Evolutionary conservation across 2,113 vertebrate genomes (phyloP), one percentile per base, ranked within the genome.

Genomic region (Erpornis zantholeuca): DNA sequence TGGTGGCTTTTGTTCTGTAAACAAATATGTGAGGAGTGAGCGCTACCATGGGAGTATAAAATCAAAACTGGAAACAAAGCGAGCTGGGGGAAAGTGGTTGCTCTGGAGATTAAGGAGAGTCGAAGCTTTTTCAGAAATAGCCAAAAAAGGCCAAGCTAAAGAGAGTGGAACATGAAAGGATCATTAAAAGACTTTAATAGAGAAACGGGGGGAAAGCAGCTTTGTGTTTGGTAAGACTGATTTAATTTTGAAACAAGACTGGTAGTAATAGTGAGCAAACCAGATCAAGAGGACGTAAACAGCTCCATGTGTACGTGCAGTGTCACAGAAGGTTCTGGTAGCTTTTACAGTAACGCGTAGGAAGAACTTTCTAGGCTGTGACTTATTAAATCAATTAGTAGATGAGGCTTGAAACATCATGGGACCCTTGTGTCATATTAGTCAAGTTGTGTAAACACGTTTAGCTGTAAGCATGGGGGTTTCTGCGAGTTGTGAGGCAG

Each of bases 1-100:
- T 91, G 80, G 88, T 90, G 88, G 64, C 49, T 96, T 96, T 97
- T 96, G 93, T 96, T 96, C 92, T 96, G 87, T 96, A 96, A 97
- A 95, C 92, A 96, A 95, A 88, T 95, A 86, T 33, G 80, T 75
- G 93, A 93, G 89, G 80, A 94, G 68, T 23, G 82, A 96, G 57
- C 0, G 2, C 89, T 92, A 68, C 90, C 85, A 94, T 78, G 94
- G 92, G 90, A 96, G 90, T 84, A 54, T 64, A 93, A 93, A 95
- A 92, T 94, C 87, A 94, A 77, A 96, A 92, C 65, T 92, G 92
- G 85, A 92, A 95, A 96, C 92, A 91, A 86, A 89, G 73, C 4
- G 2, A 84, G 77, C 86, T 86, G 36, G 89, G 85, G 91, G 86
- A 94, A 89, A 94, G 86, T 75, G 54, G 80, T 78, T 83, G 45